Evolutionary conservation across 2,888 invertebrate species (phyloP), one percentile per base, ranked within the genome.

Genomic region (Drosophila nigricruria): DNA sequence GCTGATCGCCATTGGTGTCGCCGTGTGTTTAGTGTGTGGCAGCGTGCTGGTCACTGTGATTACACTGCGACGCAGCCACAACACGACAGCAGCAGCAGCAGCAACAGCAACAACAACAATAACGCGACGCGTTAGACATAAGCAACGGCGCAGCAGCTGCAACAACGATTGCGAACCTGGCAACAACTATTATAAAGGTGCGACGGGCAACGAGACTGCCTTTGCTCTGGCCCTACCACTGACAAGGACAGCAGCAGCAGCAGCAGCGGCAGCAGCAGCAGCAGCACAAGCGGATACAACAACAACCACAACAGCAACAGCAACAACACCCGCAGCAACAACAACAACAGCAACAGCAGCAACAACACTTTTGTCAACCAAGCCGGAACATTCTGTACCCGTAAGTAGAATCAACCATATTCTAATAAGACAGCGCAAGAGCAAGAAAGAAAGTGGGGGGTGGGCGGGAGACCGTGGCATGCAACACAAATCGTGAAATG

Each of bases 381-480:
- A 93, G 92, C 92, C 93, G 93, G 93, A 93, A 92, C 92, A 93
- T 91, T 91, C 93, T 91, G 92, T 93, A 93, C 92, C 93, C 93
- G 93, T 93, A 93, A 93, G 93, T 93, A 71, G 56, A 54, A 25
- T 40, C 38, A 36, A 53, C 6, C 64, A 34, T 57, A 52, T 53
- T 61, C 42, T 27, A 59, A 58, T 25, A 58, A 36, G 14, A 40
- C 5, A n/a, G 20, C 9, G 16, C 12, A 18, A 20, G 40, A 40
- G 18, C n/a, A n/a, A n/a, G 32, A 34, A 1, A 3, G 27, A 14
- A 42, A 4, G 34, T 18, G 60, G 42, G 6, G 38, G 3, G 3
- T n/a, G 16, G 20, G 30, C 10, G 12, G 10, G 32, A 32, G 27
- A n/a, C 8, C 25, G 6, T 14, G n/a, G 52, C 68, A 43, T 64